phyloP scores from a whole-genome alignment of 2,888 invertebrate species.

The Drosophila tripunctata region DNA sequence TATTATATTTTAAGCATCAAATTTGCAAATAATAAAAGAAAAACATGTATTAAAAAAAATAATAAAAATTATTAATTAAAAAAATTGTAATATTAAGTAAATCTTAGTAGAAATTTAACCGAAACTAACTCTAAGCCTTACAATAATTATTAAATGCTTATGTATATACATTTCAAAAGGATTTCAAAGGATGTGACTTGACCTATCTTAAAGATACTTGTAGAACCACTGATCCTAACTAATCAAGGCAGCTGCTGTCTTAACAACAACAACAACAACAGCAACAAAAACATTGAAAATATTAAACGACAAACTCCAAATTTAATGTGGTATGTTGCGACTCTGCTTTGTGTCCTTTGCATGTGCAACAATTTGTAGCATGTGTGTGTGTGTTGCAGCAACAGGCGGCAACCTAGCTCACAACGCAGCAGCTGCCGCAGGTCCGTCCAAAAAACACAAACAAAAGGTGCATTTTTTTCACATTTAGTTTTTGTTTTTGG shows the following conservation, averaged over 20 bases:
- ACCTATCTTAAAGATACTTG: conserved; percentile 13
- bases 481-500: conserved; percentile 11
- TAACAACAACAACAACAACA: conserved; percentile 4
- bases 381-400: conserved; percentile 37
- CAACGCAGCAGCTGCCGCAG: conserved; percentile 43
- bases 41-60: no score
- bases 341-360: conserved; percentile 2
- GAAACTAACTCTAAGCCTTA: no score
- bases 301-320: conserved; percentile 50
- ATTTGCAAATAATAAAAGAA: no score
- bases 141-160: no score
- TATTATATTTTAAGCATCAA: no score
- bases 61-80: no score
- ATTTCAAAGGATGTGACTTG: conserved; percentile 3
- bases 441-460: conserved; percentile 39
- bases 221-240: neutral
- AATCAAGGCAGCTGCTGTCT: conserved; percentile 14
- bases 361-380: conserved; percentile 43
- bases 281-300: conserved; percentile 6
- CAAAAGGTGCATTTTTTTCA: conserved; percentile 65
- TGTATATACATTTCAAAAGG: no score
- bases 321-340: conserved; percentile 33
- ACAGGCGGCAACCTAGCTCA: conserved; percentile 37
- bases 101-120: no score
- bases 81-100: no score